These are phyloP conservation scores for Upupa epops DNA, from an alignment of 2,113 vertebrate species.

Conservation along the genomic window DNA sequence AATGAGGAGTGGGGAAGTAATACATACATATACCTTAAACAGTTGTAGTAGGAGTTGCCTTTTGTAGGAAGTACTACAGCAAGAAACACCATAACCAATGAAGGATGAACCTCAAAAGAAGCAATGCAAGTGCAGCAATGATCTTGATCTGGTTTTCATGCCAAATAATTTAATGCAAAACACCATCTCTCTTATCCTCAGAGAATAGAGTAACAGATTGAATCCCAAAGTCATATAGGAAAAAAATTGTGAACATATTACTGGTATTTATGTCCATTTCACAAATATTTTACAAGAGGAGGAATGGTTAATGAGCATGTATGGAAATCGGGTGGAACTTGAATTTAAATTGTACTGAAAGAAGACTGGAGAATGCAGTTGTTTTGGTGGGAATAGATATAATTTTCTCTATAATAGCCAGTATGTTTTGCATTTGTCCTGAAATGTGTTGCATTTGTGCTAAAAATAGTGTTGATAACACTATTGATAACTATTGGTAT, in stretches of 20 bases:
- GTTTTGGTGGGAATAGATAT: not conserved
- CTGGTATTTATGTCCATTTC: not conserved
- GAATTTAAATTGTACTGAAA: not conserved
- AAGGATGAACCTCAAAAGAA: not conserved
- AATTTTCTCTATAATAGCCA: not conserved
- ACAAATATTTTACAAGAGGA: not conserved
- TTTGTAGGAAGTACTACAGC: not conserved
- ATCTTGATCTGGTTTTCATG: too few species aligned
- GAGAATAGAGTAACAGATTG: not conserved
- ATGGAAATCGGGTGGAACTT: not conserved
- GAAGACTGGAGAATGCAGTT: not conserved
- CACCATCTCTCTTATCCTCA: not conserved
- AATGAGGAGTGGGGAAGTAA: not conserved
- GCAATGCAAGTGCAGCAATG: not conserved
- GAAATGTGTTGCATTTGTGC: not conserved
- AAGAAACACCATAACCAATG: not conserved
- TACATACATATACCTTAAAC: too few species aligned
- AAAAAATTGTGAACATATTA: not conserved
- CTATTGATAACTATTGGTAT: fast-evolving
- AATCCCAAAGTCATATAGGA: not conserved
- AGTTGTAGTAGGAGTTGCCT: too few species aligned
- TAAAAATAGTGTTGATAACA: not conserved
- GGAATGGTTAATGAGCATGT: not conserved
- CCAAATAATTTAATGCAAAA: not conserved
- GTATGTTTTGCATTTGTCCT: too few species aligned